Evolutionary conservation across 2,888 invertebrate species (phyloP), one percentile per base, ranked within the genome.

Genomic region (Rhamnusium bicolor): DNA sequence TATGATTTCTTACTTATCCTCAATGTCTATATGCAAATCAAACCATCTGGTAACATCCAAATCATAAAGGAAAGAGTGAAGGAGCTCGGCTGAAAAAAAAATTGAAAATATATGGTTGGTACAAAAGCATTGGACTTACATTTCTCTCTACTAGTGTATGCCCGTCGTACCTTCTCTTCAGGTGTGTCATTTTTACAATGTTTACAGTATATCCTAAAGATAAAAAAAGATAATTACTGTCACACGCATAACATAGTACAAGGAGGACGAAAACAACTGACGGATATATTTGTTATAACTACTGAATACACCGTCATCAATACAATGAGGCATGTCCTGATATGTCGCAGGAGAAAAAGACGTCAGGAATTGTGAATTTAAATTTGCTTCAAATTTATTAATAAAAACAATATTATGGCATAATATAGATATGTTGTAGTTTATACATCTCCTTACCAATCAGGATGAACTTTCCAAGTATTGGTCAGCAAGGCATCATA

Each of bases 381-480:
- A n/a, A n/a, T n/a, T n/a, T n/a, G n/a, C n/a, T n/a, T n/a, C n/a
- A n/a, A n/a, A n/a, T n/a, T n/a, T n/a, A n/a, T n/a, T n/a, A n/a
- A n/a, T n/a, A n/a, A n/a, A n/a, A n/a, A n/a, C n/a, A n/a, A n/a
- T n/a, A n/a, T n/a, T n/a, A n/a, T n/a, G n/a, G n/a, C n/a, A n/a
- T n/a, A n/a, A n/a, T n/a, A n/a, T n/a, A n/a, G n/a, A n/a, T n/a
- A n/a, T n/a, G n/a, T n/a, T n/a, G n/a, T n/a, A n/a, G n/a, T n/a
- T n/a, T 29, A 10, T 53, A 16, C 27, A 47, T 14, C 21, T 27
- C 69, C 81, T 88, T 87, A 94, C 96, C 96, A 97, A 83, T 96
- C 93, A 63, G 96, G 96, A 89, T 97, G 96, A 27, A 95, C 92
- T 86, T 92, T 93, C 95, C 95, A 95, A 80, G 94, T 92, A 66